A percentile compares a stretch with the other conserved stretches of the same genome.
Evolutionary conservation across 2,888 invertebrate species (phyloP).

Genomic region (Ligdia adustata): DNA sequence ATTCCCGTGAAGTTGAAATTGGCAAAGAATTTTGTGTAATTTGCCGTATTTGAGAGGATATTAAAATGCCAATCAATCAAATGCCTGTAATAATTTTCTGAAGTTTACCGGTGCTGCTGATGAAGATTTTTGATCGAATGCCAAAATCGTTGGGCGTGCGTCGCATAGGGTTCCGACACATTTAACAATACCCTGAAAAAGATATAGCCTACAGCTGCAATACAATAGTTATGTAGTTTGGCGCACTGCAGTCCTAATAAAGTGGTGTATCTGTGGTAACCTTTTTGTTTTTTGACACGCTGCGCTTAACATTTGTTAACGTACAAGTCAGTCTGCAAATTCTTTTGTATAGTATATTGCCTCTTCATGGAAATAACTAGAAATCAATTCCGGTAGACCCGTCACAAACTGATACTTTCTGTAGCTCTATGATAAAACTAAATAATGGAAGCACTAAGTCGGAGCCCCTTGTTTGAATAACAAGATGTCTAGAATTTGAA

Average conservation of each 20-base stretch:
- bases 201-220: not conserved
- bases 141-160: slow-evolving; percentile 34
- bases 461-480: too few relatives aligned
- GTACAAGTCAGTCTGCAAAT: too few relatives aligned
- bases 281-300: slow-evolving; percentile 32
- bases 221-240: slow-evolving; percentile 25
- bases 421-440: too few relatives aligned
- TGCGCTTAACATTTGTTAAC: slow-evolving; percentile 11
- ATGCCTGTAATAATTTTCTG: slow-evolving; percentile 30
- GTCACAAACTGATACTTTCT: too few relatives aligned
- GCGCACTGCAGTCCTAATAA: slow-evolving; percentile 41
- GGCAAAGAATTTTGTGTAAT: slow-evolving; percentile 30
- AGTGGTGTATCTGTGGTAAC: slow-evolving; percentile 26
- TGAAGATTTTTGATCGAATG: slow-evolving; percentile 37
- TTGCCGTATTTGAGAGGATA: slow-evolving; percentile 35
- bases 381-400: not conserved
- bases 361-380: not conserved
- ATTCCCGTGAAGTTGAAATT: slow-evolving; percentile 34
- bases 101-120: slow-evolving; percentile 19
- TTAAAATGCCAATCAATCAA: slow-evolving; percentile 38
- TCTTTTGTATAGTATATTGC: not conserved
- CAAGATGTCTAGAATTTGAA: too few relatives aligned
- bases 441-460: too few relatives aligned
- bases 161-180: slow-evolving; percentile 32
- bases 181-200: slow-evolving; percentile 30